Conservation (phyloP, 2,797 vertebrate species). For the Falco biarmicus region DNA sequence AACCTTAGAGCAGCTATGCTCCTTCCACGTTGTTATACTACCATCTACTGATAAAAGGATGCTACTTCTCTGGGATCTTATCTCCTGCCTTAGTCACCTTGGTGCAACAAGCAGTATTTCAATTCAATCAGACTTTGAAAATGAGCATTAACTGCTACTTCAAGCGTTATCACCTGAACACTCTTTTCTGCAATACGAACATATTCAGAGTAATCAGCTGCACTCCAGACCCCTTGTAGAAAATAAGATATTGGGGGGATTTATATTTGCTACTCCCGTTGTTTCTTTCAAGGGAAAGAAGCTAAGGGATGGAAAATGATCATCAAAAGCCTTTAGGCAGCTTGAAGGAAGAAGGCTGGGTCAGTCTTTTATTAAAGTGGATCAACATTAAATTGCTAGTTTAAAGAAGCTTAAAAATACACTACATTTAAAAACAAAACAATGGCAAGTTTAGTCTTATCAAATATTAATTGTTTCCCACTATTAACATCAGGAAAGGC, state of each 20-base stretch:
- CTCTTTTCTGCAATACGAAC: not conserved
- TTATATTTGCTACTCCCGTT: constrained; percentile 19
- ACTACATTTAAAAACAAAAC: not conserved
- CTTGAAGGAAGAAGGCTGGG: not conserved
- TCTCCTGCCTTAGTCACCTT: not conserved
- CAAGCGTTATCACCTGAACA: not conserved
- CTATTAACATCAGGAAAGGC: not conserved
- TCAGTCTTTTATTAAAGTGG: not conserved
- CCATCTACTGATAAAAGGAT: constrained; percentile 80
- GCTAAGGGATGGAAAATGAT: constrained; percentile 24
- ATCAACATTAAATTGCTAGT: not conserved
- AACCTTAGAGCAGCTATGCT: not conserved
- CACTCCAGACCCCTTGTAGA: not conserved
- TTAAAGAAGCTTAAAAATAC: constrained; percentile 9
- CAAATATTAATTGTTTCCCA: not conserved
- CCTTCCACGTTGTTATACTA: constrained; percentile 75
- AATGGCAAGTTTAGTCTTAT: not conserved
- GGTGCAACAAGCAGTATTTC: constrained; percentile 13
- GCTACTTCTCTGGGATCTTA: constrained; percentile 68
- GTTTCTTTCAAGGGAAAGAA: constrained; percentile 20
- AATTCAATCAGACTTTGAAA: not conserved
- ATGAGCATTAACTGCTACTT: not conserved
- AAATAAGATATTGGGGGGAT: not conserved
- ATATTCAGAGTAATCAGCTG: constrained; percentile 3
- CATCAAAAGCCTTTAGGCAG: not conserved